Conservation (phyloP, 2,888 invertebrate genomes). For the Cerastis rubricosa region DNA sequence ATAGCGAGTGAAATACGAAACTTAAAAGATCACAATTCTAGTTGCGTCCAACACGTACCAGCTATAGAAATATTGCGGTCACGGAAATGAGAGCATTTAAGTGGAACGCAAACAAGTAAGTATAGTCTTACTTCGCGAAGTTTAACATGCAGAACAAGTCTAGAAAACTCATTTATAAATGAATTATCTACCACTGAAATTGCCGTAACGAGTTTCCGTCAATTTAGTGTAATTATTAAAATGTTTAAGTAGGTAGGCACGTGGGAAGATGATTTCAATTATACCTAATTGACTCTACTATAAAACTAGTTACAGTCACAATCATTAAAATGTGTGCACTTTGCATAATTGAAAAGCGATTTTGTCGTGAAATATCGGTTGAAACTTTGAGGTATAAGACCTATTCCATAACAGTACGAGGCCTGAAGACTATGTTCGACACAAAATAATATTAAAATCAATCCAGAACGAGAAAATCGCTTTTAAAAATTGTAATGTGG, state of each 20-base stretch:
- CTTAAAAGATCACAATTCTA: conserved; percentile 15
- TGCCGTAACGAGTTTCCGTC: conserved; percentile 1
- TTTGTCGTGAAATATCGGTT: neutral
- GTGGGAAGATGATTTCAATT: conserved; percentile 26
- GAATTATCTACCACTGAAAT: conserved; percentile 5
- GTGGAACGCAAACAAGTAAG: conserved; percentile 45
- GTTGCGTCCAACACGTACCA: conserved; percentile 37
- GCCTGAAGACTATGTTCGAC: neutral
- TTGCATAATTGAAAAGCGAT: neutral
- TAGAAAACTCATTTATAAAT: conserved; percentile 22
- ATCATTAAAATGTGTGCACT: neutral
- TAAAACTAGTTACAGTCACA: conserved; percentile 8
- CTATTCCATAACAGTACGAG: neutral
- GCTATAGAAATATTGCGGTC: conserved; percentile 48
- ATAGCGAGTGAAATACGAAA: conserved; percentile 8
- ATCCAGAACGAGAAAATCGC: neutral
- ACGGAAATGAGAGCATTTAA: conserved; percentile 51
- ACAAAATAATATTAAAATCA: neutral
- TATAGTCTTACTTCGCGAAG: conserved; percentile 31
- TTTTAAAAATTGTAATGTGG: neutral
- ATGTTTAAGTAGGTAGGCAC: neutral
- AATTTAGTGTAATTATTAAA: conserved; percentile 20
- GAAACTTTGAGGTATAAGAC: neutral
- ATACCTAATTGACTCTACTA: conserved; percentile 4
- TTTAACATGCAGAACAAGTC: conserved; percentile 29